These are phyloP conservation scores for Sebastolobus alascanus DNA, from an alignment of 2,797 vertebrate species.

Conservation along the genomic window DNA sequence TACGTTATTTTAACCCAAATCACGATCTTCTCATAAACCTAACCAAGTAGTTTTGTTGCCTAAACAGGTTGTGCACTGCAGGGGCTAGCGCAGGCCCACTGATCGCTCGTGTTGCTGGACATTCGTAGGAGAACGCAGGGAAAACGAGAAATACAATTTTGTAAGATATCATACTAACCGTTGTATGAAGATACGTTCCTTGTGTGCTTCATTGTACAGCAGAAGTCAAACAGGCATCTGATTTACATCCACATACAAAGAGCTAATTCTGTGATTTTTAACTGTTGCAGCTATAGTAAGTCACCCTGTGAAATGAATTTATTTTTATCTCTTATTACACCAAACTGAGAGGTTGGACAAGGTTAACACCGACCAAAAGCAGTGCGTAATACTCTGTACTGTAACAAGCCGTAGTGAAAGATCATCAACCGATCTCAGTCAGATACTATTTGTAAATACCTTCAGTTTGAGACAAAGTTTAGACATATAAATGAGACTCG, in stretches of 20 bases:
- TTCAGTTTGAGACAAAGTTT: conserved; percentile 26
- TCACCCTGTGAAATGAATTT: neutral
- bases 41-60: no score
- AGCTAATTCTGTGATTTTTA: neutral
- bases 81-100: neutral
- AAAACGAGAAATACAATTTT: rapidly evolving
- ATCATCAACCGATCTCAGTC: neutral
- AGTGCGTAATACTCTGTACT: neutral
- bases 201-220: neutral
- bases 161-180: neutral
- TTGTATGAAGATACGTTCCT: neutral
- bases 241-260: neutral
- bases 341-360: neutral
- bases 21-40: no score
- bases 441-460: conserved; percentile 4
- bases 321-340: neutral
- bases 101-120: no score
- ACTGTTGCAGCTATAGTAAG: neutral
- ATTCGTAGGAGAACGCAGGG: no score
- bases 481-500: conserved; percentile 26
- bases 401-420: neutral
- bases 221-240: neutral
- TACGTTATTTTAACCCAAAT: no score
- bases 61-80: neutral
- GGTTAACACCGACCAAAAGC: neutral